Base-by-base conservation (phyloP, 2,113 vertebrate genomes). In the Neomonachus schauinslandi region DNA sequence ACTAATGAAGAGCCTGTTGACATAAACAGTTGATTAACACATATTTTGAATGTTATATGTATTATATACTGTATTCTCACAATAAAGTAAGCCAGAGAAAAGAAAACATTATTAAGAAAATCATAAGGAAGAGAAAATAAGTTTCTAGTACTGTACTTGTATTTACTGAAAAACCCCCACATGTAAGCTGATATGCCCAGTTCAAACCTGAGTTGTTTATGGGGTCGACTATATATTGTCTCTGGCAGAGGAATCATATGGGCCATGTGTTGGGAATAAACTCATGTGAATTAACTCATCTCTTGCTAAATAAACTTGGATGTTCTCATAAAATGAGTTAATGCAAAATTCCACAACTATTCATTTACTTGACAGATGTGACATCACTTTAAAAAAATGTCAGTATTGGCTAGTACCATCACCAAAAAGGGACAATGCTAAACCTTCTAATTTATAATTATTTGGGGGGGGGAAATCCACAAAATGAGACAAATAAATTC, bases 251-350 rank as follows among this genome's bases (percentile, higher is more conserved):
- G 19, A 81, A 33, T 42, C 63, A 88, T 13, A 63, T 16, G 80
- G 36, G 5, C 13, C 51, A 92, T 18, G n/a, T 61, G 33, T 7
- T 67, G 55, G 26, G 26, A 76, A 71, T n/a, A 46, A n/a, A 80
- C 5, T 77, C 42, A 57, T 42, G 2, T 15, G 14, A n/a, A 53
- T 77, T 42, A 42, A 57, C 49, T n/a, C 15, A 12, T 9, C 1
- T 19, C 33, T 42, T 77, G 14, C 7, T 83, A 79, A 87, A 74
- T 36, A 83, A 42, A 83, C 33, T 71, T n/a, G 71, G 11, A 21
- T 94, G 26, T 61, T 85, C 31, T 89, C 79, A 69, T 39, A 83
- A 55, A 80, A 63, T 21, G 63, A 94, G 59, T 96, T 83, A 72
- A 74, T 24, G 7, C 10, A 97, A 95, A 79, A 46, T 71, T 95